phyloP scores from a whole-genome alignment of 2,113 vertebrate genomes.

The Hippocampus abdominalis region DNA sequence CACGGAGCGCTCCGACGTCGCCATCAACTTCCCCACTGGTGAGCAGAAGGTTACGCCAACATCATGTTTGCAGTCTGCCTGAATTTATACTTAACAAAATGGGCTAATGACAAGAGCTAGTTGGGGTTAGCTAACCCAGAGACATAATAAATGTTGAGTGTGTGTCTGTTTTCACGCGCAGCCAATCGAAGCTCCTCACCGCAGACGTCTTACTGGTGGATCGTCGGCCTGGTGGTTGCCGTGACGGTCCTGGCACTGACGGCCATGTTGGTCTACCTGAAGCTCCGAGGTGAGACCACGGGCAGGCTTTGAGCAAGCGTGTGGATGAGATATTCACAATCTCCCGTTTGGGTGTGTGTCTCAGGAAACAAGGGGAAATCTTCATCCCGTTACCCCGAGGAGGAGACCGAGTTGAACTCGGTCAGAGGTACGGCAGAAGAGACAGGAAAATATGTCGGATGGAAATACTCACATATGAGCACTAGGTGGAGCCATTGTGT shows the following conservation, averaged over 20 bases:
- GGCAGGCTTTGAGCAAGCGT: too few species aligned
- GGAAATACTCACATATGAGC: not conserved
- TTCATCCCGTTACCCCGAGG: conserved; percentile 21
- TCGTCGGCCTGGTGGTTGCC: conserved; percentile 38
- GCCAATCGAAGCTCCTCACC: fast-evolving
- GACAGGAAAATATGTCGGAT: not conserved
- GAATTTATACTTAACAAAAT: not conserved
- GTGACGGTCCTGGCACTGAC: conserved; percentile 39
- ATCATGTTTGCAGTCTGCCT: not conserved
- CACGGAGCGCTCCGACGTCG: conserved; percentile 50
- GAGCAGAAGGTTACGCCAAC: conserved; percentile 9
- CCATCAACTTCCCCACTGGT: conserved; percentile 25
- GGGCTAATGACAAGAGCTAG: too few species aligned
- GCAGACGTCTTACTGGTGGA: conserved; percentile 54
- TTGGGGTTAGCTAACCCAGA: too few species aligned
- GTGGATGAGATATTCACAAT: not conserved
- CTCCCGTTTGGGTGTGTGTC: not conserved
- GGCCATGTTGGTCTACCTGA: conserved; percentile 49
- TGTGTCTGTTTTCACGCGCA: conserved; percentile 17
- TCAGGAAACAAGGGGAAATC: conserved; percentile 13
- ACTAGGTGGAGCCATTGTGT: conserved; percentile 25
- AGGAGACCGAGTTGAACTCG: conserved; percentile 50
- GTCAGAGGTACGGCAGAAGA: conserved; percentile 52
- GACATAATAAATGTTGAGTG: not conserved
- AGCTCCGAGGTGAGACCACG: conserved; percentile 44